Base-by-base conservation (phyloP, 2,797 vertebrate species). In the Poeciliopsis infans region DNA sequence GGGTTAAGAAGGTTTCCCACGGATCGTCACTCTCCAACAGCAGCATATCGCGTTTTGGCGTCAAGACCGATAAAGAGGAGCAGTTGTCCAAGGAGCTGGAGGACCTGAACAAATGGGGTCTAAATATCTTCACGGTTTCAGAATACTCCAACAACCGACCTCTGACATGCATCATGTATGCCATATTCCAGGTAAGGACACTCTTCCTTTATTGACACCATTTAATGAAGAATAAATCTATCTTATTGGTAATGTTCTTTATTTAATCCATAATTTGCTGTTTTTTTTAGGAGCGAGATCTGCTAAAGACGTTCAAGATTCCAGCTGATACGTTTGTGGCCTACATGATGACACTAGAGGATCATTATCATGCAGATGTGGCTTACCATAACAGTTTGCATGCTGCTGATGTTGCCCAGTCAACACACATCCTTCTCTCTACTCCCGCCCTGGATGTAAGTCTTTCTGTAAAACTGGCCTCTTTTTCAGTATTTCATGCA, bases 331-430 rank as follows among this genome's bases (percentile, higher is more conserved):
- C 97, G 0, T 97, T 99, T 18, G 97, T 99, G 74, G 97, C 97
- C 41, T 99, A 99, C 93, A 99, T 98, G 96, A 99, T 99, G 98
- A 99, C 98, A 0, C 87, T 99, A 81, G 98, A 99, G 87, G 98
- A 99, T 85, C 98, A 99, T 92, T 99, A 99, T 93, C 98, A 99
- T 82, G 97, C 96, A 0, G 98, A 99, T 0, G 98, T 99, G 70
- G 98, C 98, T 1, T 99, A 99, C 84, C 98, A 99, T 83, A 99
- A 99, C 95, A 99, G 98, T 92, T 96, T 99, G 7, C 98, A 99
- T 0, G 98, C 98, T 46, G 98, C 98, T 0, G 98, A 99, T 10
- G 98, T 99, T 1, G 97, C 98, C 80, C 98, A 99, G 83, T 99
- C 98, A 79, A 99, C 98, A 0, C 98, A 99, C 4, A 98, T 99